Percentiles rank a stretch among this genome's conserved stretches.
Conservation (phyloP, 2,113 vertebrate species). For the Onychostoma macrolepis region DNA sequence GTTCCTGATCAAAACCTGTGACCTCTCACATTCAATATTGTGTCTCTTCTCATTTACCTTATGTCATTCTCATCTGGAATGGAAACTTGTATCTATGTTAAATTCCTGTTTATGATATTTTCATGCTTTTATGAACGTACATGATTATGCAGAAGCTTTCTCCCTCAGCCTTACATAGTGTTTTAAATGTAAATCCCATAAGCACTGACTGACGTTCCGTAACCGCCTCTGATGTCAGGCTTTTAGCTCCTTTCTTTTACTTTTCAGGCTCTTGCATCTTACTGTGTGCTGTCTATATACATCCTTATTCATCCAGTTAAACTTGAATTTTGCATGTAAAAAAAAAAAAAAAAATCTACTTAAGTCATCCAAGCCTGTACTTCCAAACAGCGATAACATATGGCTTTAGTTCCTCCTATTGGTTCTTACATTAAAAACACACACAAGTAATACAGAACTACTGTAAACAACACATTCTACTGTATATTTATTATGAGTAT, state of each 20-base stretch:
- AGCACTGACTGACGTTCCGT: neutral
- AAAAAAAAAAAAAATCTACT: neutral
- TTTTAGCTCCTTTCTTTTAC: neutral
- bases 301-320: too few species aligned
- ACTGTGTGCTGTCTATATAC: neutral
- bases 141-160: neutral
- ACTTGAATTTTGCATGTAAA: too few species aligned
- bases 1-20: neutral
- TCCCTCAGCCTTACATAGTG: neutral
- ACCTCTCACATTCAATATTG: neutral
- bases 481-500: neutral
- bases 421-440: neutral
- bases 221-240: neutral
- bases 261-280: neutral
- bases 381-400: too few species aligned
- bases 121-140: neutral
- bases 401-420: neutral
- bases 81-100: neutral
- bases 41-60: neutral
- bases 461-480: neutral
- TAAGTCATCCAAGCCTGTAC: neutral
- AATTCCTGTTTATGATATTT: neutral
- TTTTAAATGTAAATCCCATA: constrained; percentile 21
- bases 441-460: neutral
- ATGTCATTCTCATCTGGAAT: neutral